Evolutionary conservation across 2,113 vertebrate species (phyloP), one percentile per base, ranked within the genome.

Genomic region (Syrmaticus mikado): DNA sequence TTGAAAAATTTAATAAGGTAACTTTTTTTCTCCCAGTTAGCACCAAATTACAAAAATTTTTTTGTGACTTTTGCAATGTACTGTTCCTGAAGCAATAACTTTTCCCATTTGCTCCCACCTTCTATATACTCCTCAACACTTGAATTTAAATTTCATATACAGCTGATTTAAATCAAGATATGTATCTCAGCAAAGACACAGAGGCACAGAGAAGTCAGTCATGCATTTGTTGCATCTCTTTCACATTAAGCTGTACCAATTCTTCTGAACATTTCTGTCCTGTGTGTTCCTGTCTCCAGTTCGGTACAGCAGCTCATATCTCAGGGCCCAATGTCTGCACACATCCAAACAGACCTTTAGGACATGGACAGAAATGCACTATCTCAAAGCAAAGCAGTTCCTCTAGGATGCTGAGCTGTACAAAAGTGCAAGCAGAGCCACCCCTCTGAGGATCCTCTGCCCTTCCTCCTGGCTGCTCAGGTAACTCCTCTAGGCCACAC

Each of bases 401-500:
- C 68, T 77, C 60, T 40, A 41, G 75, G 64, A 81, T 36, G 40
- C 34, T 6, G 28, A 88, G 74, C 48, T 77, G 40, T 14, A 50
- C 84, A 95, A 1, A 0, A 25, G 10, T 28, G 16, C 40, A 9
- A 52, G n/a, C 1, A 7, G 61, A 92, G 48, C 43, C 21, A 50
- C 0, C 18, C 20, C 18, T 32, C 10, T 0, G 0, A 61, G 24
- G 17, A 40, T 43, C 8, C 40, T 38, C 0, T 0, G 21, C 45
- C 10, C 41, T 55, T 70, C 58, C 55, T 87, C 34, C 61, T 0
- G 1, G 28, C 25, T 3, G 2, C 14, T 38, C 40, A 78, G 38
- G 18, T 38, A 53, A 12, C 3, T 78, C n/a, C 19, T 24, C 40
- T 18, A 27, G 65, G 24, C 68, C 74, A 60, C 65, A 53, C 34